Conservation (phyloP, 2,888 invertebrate genomes). For the Phanerotoma sp. region DNA sequence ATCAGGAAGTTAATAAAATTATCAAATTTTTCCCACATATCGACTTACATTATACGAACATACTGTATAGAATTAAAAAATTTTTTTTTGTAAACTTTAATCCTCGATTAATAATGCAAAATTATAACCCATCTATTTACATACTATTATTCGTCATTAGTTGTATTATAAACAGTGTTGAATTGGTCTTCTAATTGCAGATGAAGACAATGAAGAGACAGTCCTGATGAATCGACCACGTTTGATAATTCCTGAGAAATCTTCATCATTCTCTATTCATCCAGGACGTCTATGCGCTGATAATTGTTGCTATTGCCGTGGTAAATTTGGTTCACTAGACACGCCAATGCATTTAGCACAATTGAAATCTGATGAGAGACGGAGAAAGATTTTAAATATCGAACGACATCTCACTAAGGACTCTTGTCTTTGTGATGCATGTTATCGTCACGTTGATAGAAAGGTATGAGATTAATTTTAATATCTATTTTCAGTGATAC, state of each 20-base stretch:
- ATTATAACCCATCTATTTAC: too few relatives aligned
- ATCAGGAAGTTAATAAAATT: too few relatives aligned
- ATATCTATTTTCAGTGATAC: neutral
- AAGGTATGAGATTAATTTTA: constrained; percentile 62
- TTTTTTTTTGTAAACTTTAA: too few relatives aligned
- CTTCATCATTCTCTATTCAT: constrained; percentile 84
- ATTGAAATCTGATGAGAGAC: constrained; percentile 79
- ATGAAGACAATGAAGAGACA: constrained; percentile 51
- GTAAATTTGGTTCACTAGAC: constrained; percentile 82
- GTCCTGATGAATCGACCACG: constrained; percentile 60
- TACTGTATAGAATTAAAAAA: too few relatives aligned
- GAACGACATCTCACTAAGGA: constrained; percentile 81
- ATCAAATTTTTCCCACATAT: too few relatives aligned
- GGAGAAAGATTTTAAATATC: constrained; percentile 75
- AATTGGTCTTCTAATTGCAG: constrained; percentile 40
- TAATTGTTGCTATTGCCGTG: constrained; percentile 85
- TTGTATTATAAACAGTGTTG: too few relatives aligned
- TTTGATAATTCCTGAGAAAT: constrained; percentile 84
- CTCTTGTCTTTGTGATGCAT: constrained; percentile 85
- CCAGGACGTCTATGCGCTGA: constrained; percentile 80
- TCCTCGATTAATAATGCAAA: too few relatives aligned
- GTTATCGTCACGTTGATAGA: constrained; percentile 82
- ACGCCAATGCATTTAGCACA: constrained; percentile 87
- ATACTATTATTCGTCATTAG: too few relatives aligned
- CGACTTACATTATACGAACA: too few relatives aligned